Conservation (phyloP, 2,113 vertebrate species). For the Pomatostomus ruficeps region DNA sequence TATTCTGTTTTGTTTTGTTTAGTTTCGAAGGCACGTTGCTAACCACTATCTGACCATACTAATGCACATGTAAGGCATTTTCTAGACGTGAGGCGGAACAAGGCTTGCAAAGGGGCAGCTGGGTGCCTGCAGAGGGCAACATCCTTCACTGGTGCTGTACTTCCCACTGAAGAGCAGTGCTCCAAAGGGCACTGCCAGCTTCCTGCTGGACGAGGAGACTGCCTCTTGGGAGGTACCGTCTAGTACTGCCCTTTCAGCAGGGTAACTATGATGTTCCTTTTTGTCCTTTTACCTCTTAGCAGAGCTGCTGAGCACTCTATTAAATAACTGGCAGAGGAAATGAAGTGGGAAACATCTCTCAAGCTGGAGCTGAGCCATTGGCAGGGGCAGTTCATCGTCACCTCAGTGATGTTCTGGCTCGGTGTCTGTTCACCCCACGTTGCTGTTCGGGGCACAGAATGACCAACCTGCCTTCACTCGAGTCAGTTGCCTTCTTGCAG, state of each 20-base stretch:
- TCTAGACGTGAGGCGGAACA: not conserved
- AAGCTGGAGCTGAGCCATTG: not conserved
- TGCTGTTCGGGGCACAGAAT: not conserved
- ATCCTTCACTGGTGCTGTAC: constrained; percentile 37
- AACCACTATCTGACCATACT: constrained; percentile 62
- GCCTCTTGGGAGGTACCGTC: not conserved
- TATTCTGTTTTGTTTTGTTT: not conserved
- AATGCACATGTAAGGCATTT: constrained; percentile 24
- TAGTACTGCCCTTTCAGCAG: not conserved
- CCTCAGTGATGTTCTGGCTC: not conserved
- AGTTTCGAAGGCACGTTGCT: constrained; percentile 16
- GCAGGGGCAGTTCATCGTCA: not conserved
- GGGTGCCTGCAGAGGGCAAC: constrained; percentile 20
- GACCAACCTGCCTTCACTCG: constrained; percentile 37
- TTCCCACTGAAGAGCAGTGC: constrained; percentile 37
- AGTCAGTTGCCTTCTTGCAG: constrained; percentile 45
- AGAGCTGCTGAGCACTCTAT: not conserved
- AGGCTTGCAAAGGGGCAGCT: constrained; percentile 20
- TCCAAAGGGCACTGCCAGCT: constrained; percentile 21
- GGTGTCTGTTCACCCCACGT: not conserved
- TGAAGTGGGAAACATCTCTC: not conserved
- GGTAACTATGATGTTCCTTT: not conserved
- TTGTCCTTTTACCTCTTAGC: constrained; percentile 36
- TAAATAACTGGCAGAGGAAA: not conserved
- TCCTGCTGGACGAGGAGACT: constrained; percentile 8